phyloP scores from a whole-genome alignment of 2,797 vertebrate genomes.

The Chrosomus eos region DNA sequence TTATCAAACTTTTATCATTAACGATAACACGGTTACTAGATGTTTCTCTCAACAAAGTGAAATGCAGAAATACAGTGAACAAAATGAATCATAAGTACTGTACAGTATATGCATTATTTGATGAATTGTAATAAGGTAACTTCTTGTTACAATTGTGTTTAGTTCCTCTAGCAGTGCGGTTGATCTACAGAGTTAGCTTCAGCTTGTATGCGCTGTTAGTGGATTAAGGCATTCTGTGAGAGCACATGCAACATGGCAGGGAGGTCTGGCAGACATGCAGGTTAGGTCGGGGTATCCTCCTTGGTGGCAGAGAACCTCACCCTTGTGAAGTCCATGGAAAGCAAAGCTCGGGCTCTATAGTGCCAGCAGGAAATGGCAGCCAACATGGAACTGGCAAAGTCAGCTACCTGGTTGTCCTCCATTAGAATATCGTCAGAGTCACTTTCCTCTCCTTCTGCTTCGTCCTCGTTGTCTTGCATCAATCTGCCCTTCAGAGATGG shows the following conservation, averaged over 20 bases:
- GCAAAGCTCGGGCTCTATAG: constrained; percentile 82
- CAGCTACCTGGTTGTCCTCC: constrained; percentile 85
- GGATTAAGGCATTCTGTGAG: neutral
- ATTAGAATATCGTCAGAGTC: constrained; percentile 77
- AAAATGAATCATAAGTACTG: neutral
- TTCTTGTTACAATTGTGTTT: neutral
- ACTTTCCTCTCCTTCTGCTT: constrained; percentile 63
- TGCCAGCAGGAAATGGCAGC: constrained; percentile 88
- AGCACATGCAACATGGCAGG: constrained; percentile 11
- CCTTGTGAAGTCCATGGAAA: constrained; percentile 77
- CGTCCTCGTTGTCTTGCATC: constrained; percentile 39
- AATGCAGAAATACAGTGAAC: neutral
- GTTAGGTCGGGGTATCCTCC: constrained; percentile 9
- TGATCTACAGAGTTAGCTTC: neutral
- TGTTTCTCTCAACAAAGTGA: neutral
- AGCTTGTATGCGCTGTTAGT: constrained; percentile 26
- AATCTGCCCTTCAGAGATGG: constrained; percentile 54
- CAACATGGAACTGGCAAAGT: constrained; percentile 82
- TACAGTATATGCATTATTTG: constrained; percentile 42
- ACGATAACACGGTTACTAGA: neutral
- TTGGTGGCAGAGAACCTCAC: constrained; percentile 74
- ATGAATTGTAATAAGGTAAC: neutral
- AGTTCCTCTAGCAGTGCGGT: neutral
- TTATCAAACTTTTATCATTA: neutral
- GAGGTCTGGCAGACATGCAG: constrained; percentile 9